Evolutionary conservation across 1,140 invertebrate species (phyloP).

Genomic region (Cyphomyrmex costatus): DNA sequence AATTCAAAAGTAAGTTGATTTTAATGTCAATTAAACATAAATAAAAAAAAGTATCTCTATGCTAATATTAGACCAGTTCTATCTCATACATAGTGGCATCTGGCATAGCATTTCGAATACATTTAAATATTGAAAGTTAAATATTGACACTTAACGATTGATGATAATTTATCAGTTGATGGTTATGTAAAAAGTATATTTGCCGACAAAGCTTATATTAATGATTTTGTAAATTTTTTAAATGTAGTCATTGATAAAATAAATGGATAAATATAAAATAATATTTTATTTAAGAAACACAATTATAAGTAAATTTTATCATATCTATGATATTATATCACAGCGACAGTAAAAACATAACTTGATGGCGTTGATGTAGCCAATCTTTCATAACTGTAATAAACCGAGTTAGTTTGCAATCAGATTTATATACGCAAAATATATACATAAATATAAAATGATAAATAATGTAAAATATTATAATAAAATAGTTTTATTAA

Average conservation of each 20-base stretch:
- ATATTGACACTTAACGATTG: background rate
- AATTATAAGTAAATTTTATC: constrained; percentile 6
- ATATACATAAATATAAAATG: background rate
- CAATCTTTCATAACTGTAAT: background rate
- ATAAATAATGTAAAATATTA: background rate
- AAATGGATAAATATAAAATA: background rate
- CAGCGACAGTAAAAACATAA: background rate
- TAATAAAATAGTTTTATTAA: constrained; percentile 3
- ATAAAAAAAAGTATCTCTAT: background rate
- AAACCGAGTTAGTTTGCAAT: background rate
- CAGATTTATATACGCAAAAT: background rate
- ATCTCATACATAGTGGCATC: background rate
- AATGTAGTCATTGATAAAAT: background rate
- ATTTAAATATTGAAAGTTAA: background rate
- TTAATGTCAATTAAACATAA: background rate
- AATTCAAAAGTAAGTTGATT: background rate
- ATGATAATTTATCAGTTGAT: constrained; percentile 32
- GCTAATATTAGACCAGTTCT: background rate
- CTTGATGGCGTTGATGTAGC: background rate
- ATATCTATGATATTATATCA: background rate
- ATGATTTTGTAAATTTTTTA: background rate
- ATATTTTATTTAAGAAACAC: background rate
- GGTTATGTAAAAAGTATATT: constrained; percentile 24
- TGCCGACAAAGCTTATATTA: constrained; percentile 6
- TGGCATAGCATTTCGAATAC: background rate